Conservation (phyloP, 2,113 vertebrate species). For the Chaetodon auriga region DNA sequence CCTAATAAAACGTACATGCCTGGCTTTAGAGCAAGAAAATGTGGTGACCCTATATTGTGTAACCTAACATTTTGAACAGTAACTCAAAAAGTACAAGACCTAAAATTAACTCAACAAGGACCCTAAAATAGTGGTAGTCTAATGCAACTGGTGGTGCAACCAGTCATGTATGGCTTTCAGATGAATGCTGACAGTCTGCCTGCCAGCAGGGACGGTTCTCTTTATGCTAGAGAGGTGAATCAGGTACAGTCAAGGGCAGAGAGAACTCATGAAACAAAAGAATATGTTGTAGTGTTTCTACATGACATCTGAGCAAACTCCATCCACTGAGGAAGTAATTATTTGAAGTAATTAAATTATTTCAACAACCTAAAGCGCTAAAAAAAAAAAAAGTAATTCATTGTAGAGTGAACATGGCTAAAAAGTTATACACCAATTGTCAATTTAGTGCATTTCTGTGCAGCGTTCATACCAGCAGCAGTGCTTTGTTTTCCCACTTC, state of each 20-base stretch:
- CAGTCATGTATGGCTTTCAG: neutral
- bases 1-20: neutral
- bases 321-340: neutral
- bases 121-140: neutral
- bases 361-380: neutral
- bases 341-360: neutral
- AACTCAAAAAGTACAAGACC: neutral
- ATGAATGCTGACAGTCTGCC: neutral
- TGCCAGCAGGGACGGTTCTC: neutral
- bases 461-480: conserved; percentile 8
- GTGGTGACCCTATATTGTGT: neutral
- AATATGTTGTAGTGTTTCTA: neutral
- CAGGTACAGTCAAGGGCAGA: neutral
- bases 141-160: neutral
- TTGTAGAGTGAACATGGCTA: neutral
- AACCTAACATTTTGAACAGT: neutral
- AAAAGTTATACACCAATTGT: conserved; percentile 13
- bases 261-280: too few species aligned
- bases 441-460: conserved; percentile 14
- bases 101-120: neutral
- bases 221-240: neutral
- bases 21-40: neutral
- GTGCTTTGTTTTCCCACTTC: conserved; percentile 46
- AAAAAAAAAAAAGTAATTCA: neutral
- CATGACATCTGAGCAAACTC: neutral